Evolutionary conservation across 2,113 vertebrate species (phyloP).

Genomic region (Sander lucioperca): DNA sequence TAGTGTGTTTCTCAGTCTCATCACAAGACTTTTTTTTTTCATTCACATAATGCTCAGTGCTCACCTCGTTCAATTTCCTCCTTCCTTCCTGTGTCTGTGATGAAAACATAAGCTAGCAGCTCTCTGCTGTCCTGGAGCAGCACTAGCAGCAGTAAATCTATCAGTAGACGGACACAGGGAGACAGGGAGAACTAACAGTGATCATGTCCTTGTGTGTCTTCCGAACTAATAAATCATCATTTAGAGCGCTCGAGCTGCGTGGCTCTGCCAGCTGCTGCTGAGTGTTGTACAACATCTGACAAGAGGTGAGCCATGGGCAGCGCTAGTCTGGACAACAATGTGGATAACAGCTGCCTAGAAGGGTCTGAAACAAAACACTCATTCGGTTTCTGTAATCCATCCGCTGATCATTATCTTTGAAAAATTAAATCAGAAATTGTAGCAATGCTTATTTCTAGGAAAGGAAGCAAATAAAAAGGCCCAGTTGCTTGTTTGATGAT

Average conservation of each 20-base stretch:
- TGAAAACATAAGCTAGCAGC: conserved; percentile 71
- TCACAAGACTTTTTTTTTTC: conserved; percentile 30
- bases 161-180: conserved; percentile 35
- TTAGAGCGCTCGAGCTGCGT: conserved; percentile 29
- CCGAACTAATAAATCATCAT: conserved; percentile 66
- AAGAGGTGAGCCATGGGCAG: conserved; percentile 51
- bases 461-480: background rate
- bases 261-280: conserved; percentile 66
- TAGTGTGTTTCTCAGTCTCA: conserved; percentile 6
- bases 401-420: too few relatives aligned
- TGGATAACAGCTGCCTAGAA: conserved; percentile 29
- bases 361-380: background rate
- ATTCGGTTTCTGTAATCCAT: background rate
- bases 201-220: conserved; percentile 57
- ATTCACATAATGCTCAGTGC: conserved; percentile 68
- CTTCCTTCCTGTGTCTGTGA: conserved; percentile 75
- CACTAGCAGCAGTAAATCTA: conserved; percentile 68
- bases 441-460: background rate
- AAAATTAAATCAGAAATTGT: background rate
- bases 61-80: conserved; percentile 80
- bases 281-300: conserved; percentile 75
- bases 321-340: conserved; percentile 26
- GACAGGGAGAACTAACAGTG: conserved; percentile 54
- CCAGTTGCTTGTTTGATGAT: background rate
- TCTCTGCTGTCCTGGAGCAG: conserved; percentile 63